Evolutionary conservation across 64 coral and sea anemone genomes (phyloP).

Genomic region (Stichodactyla helianthus): DNA sequence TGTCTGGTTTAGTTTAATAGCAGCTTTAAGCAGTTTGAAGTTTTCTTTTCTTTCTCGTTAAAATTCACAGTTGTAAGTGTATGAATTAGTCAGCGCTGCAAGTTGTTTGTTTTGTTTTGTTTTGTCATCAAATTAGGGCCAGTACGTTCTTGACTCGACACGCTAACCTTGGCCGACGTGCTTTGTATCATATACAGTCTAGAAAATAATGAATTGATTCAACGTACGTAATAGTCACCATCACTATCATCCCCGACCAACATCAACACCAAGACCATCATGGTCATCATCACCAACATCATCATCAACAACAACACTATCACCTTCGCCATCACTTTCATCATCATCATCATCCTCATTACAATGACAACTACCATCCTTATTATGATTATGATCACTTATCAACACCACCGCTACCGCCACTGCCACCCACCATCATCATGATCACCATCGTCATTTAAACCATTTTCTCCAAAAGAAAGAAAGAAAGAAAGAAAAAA

Average conservation of each 20-base stretch:
- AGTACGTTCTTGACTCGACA: not conserved
- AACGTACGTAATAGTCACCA: not conserved
- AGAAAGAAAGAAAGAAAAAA: too few relatives aligned
- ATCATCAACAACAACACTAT: not conserved
- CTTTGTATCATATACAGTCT: not conserved
- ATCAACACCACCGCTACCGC: too few relatives aligned
- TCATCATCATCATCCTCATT: not conserved
- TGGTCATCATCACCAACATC: not conserved
- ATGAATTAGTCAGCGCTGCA: not conserved
- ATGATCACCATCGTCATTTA: too few relatives aligned
- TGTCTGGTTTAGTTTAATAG: not conserved
- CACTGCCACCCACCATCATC: too few relatives aligned
- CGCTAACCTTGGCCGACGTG: not conserved
- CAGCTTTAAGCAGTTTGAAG: not conserved
- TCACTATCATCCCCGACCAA: not conserved
- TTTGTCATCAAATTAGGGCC: not conserved
- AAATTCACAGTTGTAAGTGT: not conserved
- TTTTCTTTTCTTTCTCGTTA: not conserved
- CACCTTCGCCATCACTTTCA: not conserved
- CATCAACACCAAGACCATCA: too few relatives aligned
- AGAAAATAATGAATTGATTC: not conserved
- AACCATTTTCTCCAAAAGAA: too few relatives aligned
- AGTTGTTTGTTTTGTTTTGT: not conserved
- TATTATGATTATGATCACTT: not conserved
- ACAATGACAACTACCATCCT: not conserved